phyloP scores from a whole-genome alignment of 2,797 vertebrate species.

The Molossus molossus region DNA sequence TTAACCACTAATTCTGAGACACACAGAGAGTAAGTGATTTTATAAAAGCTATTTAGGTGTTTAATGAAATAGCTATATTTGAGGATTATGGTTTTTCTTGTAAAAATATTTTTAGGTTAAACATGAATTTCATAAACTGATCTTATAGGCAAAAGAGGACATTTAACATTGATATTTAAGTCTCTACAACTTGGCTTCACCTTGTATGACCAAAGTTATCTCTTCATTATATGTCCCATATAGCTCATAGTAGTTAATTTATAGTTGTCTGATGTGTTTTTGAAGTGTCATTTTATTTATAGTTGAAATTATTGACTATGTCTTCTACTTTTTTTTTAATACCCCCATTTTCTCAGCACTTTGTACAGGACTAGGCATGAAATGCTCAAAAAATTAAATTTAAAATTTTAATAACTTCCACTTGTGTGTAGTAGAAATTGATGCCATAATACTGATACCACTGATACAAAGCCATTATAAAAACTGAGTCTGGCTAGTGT shows the following conservation, averaged over 20 bases:
- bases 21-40: not conserved
- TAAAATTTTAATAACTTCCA: not conserved
- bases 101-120: slow-evolving; percentile 23
- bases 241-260: slow-evolving; percentile 33
- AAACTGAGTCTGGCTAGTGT: too few relatives aligned
- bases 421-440: not conserved
- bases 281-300: slow-evolving; percentile 26
- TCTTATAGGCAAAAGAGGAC: not conserved
- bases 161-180: not conserved
- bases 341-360: not conserved
- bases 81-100: not conserved
- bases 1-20: slow-evolving; percentile 17
- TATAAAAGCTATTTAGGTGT: slow-evolving; percentile 39
- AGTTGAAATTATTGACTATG: not conserved
- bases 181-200: not conserved
- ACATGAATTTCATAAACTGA: not conserved
- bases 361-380: not conserved
- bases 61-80: slow-evolving; percentile 42
- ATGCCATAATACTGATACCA: not conserved
- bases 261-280: slow-evolving; percentile 20
- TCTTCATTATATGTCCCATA: not conserved
- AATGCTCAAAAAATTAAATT: slow-evolving; percentile 41
- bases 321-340: not conserved
- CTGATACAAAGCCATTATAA: slow-evolving; percentile 18
- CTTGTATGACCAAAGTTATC: not conserved